Base-by-base conservation (phyloP, 2,797 vertebrate genomes). In the Neosilurus mollespiculum region DNA sequence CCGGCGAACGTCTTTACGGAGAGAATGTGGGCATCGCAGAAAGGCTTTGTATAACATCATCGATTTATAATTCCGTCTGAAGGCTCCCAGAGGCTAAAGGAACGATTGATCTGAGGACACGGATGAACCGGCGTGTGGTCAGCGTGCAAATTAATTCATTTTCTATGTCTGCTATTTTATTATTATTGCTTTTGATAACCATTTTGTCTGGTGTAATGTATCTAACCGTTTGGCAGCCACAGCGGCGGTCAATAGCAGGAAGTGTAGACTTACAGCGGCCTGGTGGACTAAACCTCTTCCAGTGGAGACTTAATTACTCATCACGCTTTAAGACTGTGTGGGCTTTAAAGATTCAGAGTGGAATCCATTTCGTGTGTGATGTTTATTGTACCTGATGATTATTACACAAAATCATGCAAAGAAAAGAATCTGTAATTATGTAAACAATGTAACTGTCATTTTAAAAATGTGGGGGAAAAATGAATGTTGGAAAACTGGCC, bases 231-330 rank as follows among this genome's bases (percentile, higher is more conserved):
- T 87, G 88, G 84, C 88, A 88, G 87, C 81, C 53, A 20, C 81
- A 61, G 75, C 82, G 43, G 72, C 67, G 84, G 89, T 88, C 88
- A 84, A 88, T 88, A 87, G 83, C 86, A 85, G 82, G 79, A 84
- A 87, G 87, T 76, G 65, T 90, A 87, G 77, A 82, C 85, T 90
- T 88, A 88, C 88, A 86, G 80, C 81, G 85, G 83, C 85, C 86
- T 79, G 78, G 79, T 71, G 84, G 82, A 85, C 77, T 81, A 81
- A 87, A 86, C 85, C 86, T 43, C 71, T 86, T 84, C 78, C 67
- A 87, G 81, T 82, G 49, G 53, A 85, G 77, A 83, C 84, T 87
- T 89, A 88, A 88, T 91, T 89, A 90, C 86, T 90, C 88, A 84
- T 85, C 85, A 87, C 84, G 85, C 85, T 84, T 84, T 69, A 62